Conservation (phyloP, 2,113 vertebrate species). For the Paramisgurnus dabryanus region DNA sequence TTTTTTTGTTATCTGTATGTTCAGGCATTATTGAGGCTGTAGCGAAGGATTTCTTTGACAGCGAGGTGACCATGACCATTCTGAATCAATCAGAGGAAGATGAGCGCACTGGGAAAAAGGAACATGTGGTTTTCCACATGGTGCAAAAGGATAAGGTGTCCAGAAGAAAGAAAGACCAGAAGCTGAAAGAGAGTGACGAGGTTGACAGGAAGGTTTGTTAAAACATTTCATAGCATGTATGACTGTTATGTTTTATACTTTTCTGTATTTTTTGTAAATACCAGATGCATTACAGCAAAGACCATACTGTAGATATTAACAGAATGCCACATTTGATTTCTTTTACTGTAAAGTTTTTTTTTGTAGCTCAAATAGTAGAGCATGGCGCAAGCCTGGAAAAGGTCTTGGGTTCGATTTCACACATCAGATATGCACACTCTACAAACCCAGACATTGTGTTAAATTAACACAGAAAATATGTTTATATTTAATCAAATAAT, state of each 20-base stretch:
- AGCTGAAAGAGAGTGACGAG: not conserved
- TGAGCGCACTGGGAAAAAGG: conserved; percentile 75
- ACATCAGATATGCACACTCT: too few relatives aligned
- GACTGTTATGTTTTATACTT: not conserved
- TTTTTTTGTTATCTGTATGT: not conserved
- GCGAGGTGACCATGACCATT: conserved; percentile 70
- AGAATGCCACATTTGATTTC: too few relatives aligned
- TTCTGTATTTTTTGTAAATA: not conserved
- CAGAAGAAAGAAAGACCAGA: not conserved
- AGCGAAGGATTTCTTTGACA: conserved; percentile 77
- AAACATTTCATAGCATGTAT: not conserved
- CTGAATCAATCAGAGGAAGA: conserved; percentile 72
- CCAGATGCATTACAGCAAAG: not conserved
- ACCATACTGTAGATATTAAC: too few relatives aligned
- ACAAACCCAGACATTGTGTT: too few relatives aligned
- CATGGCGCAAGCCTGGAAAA: too few relatives aligned
- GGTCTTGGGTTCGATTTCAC: too few relatives aligned
- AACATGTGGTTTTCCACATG: conserved; percentile 77
- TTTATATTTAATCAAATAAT: too few relatives aligned
- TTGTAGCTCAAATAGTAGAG: too few relatives aligned
- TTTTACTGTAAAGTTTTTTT: too few relatives aligned
- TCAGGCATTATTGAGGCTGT: conserved; percentile 77
- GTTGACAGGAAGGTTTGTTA: conserved; percentile 14
- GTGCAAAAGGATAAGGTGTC: conserved; percentile 59
- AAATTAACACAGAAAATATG: too few relatives aligned